These are phyloP conservation scores for Luscinia megarhynchos DNA, from an alignment of 2,797 vertebrate genomes.

Conservation along the genomic window DNA sequence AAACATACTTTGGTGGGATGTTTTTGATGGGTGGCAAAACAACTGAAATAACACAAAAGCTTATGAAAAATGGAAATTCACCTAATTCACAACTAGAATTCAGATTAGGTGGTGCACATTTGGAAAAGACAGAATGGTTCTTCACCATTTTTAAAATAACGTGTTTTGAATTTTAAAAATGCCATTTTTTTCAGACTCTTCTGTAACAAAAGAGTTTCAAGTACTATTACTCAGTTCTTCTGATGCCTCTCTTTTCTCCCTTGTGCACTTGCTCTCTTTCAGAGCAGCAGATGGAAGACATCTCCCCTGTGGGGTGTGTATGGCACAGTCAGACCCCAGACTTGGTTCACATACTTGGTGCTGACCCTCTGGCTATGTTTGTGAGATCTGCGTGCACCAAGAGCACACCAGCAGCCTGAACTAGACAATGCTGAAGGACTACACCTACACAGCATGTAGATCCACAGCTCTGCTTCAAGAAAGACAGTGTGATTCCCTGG, in stretches of 20 bases:
- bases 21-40: neutral
- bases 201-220: neutral
- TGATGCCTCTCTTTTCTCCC: neutral
- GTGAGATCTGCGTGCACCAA: neutral
- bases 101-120: neutral
- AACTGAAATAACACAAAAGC: neutral
- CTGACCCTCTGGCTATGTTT: neutral
- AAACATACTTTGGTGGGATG: neutral
- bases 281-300: neutral
- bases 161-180: neutral
- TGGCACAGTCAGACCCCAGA: neutral
- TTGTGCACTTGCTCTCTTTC: neutral
- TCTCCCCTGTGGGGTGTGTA: neutral
- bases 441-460: neutral
- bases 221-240: neutral
- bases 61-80: neutral
- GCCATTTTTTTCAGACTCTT: neutral
- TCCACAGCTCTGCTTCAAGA: neutral
- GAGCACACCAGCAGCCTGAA: neutral
- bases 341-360: rapidly evolving
- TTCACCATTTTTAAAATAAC: neutral
- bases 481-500: neutral
- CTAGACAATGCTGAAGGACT: neutral
- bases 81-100: neutral
- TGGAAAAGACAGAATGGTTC: neutral